These are phyloP conservation scores for cat (Felis catus) DNA, from an alignment of 2,113 vertebrate genomes.

Conservation along the genomic window F.catus_Fca126_mat1.0 CM031417.1:26374001-26374500, in stretches of 20 bases:
- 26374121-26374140: not conserved
- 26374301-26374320: not conserved
- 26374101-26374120: not conserved
- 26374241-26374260: not conserved
- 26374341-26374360: too few species aligned
- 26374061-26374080: not conserved
- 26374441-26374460: too few species aligned
- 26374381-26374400: too few species aligned
- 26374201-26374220: accelerated
- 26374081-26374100: not conserved
- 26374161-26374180: accelerated
- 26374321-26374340: too few species aligned
- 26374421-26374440: too few species aligned
- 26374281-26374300: not conserved
- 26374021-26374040: accelerated
- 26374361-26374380: too few species aligned
- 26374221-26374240: too few species aligned
- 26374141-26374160: accelerated
- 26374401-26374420: too few species aligned
- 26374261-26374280: not conserved
- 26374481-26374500: too few species aligned
- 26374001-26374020: not conserved
- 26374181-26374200: not conserved
- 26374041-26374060: not conserved
- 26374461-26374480: too few species aligned